These are phyloP conservation scores for Diachasma alloeum DNA, from an alignment of 1,140 invertebrate genomes.

Conservation along the genomic window DNA sequence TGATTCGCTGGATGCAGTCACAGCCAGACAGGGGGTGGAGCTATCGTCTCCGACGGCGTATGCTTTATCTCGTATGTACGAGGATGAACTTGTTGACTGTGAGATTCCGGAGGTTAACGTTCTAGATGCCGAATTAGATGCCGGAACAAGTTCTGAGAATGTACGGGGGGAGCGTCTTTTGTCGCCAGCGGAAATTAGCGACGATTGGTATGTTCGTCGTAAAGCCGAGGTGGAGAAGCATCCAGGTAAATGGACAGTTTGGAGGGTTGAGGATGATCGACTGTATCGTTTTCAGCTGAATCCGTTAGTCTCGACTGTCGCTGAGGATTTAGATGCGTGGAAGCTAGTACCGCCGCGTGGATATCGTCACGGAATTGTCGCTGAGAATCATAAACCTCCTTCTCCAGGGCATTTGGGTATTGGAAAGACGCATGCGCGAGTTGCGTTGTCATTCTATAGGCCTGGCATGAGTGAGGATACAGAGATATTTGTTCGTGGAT, in stretches of 20 bases:
- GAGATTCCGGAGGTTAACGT: background rate
- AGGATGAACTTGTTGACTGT: background rate
- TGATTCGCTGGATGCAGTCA: background rate
- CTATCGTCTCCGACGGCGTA: no score
- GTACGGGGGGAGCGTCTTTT: background rate
- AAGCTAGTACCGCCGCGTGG: no score
- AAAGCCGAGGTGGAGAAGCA: no score
- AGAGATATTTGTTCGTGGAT: slow-evolving; percentile 12
- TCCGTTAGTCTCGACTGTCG: background rate
- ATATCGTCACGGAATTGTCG: no score
- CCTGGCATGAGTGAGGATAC: background rate
- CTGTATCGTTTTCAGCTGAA: background rate
- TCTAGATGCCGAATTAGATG: background rate
- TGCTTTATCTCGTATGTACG: background rate
- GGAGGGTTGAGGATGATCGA: background rate
- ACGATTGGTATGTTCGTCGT: no score
- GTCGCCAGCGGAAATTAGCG: no score
- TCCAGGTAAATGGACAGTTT: no score
- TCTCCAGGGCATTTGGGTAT: no score
- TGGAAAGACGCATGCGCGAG: background rate
- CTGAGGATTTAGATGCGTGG: no score
- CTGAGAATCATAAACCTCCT: no score
- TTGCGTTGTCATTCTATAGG: background rate
- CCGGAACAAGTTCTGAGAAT: no score
- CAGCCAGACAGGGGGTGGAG: no score